Evolutionary conservation across 2,797 vertebrate genomes (phyloP), one percentile per base, ranked within the genome.

Genomic region (Sebastes dallii): DNA sequence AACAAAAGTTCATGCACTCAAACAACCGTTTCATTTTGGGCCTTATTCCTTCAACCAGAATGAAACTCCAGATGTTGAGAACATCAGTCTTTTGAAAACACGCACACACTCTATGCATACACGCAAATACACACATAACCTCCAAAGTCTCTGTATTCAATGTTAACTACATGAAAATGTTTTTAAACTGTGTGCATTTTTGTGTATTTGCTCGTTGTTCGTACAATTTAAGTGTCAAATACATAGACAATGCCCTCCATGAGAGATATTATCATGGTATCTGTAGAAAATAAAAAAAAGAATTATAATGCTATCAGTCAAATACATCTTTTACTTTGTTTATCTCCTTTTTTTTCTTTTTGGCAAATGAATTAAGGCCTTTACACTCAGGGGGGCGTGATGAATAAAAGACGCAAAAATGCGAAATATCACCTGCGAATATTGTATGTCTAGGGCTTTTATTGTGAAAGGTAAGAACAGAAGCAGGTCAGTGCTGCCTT

Each of bases 21-120:
- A 85, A 82, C 56, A 78, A 72, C 24, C 20, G 22, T 80, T 77
- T 69, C 39, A 69, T 65, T 61, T 74, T 75, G 75, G 79, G 78
- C 72, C 36, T 67, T 25, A n/a, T 81, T 75, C 65, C 65, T 81
- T 9, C 73, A 75, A 59, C 61, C 65, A 74, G 61, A 86, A 80
- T 84, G 73, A 82, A 87, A 84, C 67, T 75, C 76, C 86, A 88
- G 77, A 80, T 91, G 81, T 67, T 72, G 55, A 73, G 58, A 70
- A 36, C 25, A 34, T 78, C 60, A 29, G n/a, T 83, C 69, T 69
- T 75, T 79, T 72, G 72, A 64, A 66, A 77, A 36, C 70, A 54
- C 39, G 56, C 24, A 46, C 27, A 65, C 24, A 46, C 27, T 61
- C 11, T 13, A 22, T 32, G 42, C 58, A 72, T 58, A 2, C 64